Evolutionary conservation across 2,888 invertebrate genomes (phyloP), one percentile per base, ranked within the genome.

Genomic region (Epiblema foenella): DNA sequence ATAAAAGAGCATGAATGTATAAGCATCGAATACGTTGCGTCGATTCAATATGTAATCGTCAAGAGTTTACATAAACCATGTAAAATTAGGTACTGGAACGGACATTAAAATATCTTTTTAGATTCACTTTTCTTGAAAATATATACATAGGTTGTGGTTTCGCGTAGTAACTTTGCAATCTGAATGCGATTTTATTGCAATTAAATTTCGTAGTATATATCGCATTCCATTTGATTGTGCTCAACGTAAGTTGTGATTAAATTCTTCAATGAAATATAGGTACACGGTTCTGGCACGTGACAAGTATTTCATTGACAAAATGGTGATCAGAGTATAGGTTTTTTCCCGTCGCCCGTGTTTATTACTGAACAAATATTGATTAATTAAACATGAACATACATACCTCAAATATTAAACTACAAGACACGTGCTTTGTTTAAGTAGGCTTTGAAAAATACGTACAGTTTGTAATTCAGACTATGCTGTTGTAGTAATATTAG

Each of bases 401-500:
- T 62, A 71, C 67, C 66, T 71, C 66, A 71, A 71, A 71, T 18
- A 71, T 71, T 56, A 39, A 51, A 67, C 54, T 56, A 70, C 70
- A 70, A 60, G 63, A 65, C 71, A 71, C 62, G 67, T 62, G 56
- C 56, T 49, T 33, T 37, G 56, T 62, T 60, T 51, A 57, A 51
- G 51, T 33, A 66, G 20, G 37, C 29, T 65, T 18, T 49, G 42
- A 66, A 66, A 64, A 65, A 59, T 37, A 49, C 56, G 49, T 56
- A 20, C 17, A 60, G 37, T 66, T 60, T 69, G 39, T 33, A 33
- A 33, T 33, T 33, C 33, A 33, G 33, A 33, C 0, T 33, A 8
- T 33, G 33, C 33, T 8, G 33, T 33, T n/a, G n/a, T n/a, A n/a
- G n/a, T n/a, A n/a, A n/a, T n/a, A n/a, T n/a, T 24, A 24, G 24